Base-by-base conservation (phyloP, 2,888 invertebrate species). In the Dione juno region DNA sequence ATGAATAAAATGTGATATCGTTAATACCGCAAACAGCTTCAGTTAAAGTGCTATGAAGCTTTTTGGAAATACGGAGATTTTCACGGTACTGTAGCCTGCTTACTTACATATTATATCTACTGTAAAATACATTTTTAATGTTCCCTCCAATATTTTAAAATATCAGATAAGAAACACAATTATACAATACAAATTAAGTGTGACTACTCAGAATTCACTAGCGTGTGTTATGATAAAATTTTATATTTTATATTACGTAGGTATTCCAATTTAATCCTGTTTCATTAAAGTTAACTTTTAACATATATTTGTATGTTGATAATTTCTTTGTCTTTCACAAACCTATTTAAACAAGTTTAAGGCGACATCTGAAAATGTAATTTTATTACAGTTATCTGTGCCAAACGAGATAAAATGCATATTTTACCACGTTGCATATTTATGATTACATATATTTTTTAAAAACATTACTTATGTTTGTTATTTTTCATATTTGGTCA, bases 11-110 rank as follows among this genome's bases (percentile, higher is more conserved):
- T 67, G 41, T 52, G 70, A 76, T 76, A 76, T 75, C 72, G 69
- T 41, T 74, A 54, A 64, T 54, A 59, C 71, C 63, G 72, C 73
- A 66, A 76, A 76, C 78, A 76, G 74, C 76, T 70, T 50, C 11
- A 19, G 19, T 19, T 50, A 50, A 13, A 16, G 48, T 37, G 37
- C 37, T 14, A 57, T 37, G 37, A 57, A 40, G 40, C 2, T 11
- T 57, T 54, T 59, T 28, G 35, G 73, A 74, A 72, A 75, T 76
- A 77, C 69, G 68, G n/a, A 73, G 76, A 78, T 77, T 76, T 76
- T 69, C 76, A 74, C 77, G 70, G 75, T 68, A 69, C 74, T 70
- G 59, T 3, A 28, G 28, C 28, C 28, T 50, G 1, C 16, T 10
- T 52, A 70, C 74, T 74, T 67, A 72, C 72, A 69, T 72, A 72